phyloP scores from a whole-genome alignment of 2,888 invertebrate species.

The Drosophila helvetica region DNA sequence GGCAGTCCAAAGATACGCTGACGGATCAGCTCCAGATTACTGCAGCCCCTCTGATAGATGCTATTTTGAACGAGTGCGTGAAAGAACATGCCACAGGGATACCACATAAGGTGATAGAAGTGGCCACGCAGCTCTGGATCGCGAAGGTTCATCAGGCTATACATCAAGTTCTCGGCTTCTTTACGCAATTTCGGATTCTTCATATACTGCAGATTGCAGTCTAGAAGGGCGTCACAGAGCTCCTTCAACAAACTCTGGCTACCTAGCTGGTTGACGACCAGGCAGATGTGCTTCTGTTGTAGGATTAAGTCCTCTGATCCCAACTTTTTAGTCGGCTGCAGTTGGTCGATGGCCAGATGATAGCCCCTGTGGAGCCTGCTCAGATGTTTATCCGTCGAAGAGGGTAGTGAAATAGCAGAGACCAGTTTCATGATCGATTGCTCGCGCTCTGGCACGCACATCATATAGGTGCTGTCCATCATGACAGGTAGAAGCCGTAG shows the following conservation, averaged over 20 bases:
- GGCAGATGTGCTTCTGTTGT: constrained; percentile 41
- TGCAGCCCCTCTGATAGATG: constrained; percentile 58
- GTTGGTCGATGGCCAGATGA: constrained; percentile 34
- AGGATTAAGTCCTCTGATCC: constrained; percentile 31
- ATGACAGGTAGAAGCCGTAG: constrained; percentile 47
- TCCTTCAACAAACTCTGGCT: constrained; percentile 68
- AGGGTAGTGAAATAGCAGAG: background rate
- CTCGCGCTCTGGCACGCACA: constrained; percentile 43
- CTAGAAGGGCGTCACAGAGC: constrained; percentile 67
- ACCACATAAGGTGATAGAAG: constrained; percentile 62
- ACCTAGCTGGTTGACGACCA: constrained; percentile 72
- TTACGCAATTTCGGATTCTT: constrained; percentile 55
- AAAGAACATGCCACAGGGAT: constrained; percentile 69
- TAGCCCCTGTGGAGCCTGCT: constrained; percentile 40
- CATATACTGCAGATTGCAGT: constrained; percentile 59
- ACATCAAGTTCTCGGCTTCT: constrained; percentile 68
- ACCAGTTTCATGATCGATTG: constrained; percentile 12
- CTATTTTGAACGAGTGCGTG: constrained; percentile 77
- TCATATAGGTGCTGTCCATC: constrained; percentile 59
- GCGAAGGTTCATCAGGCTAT: constrained; percentile 69
- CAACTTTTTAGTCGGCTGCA: constrained; percentile 9
- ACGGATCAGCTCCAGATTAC: constrained; percentile 54
- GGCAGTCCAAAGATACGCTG: constrained; percentile 80
- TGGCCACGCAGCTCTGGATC: constrained; percentile 56
- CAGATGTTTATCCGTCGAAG: constrained; percentile 35